Base-by-base conservation (phyloP, 2,888 invertebrate genomes). In the Deilephila elpenor region DNA sequence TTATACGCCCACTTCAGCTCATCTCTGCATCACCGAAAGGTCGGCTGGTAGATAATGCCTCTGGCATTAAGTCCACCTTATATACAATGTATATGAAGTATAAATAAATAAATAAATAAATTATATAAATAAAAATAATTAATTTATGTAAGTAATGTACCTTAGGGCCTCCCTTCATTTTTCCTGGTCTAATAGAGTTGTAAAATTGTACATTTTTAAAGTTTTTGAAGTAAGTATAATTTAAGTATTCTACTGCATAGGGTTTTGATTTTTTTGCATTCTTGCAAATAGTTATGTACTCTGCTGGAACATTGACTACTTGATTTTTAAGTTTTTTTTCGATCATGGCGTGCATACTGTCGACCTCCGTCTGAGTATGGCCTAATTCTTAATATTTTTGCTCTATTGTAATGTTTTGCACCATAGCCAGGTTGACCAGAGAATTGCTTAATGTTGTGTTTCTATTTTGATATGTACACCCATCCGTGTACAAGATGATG, bases 311-410 rank as follows among this genome's bases (percentile, higher is more conserved):
- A 60, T 60, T 60, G 11, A 60, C 29, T 3, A 25, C 25, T 60
- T 60, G 25, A 56, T 74, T 71, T 77, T 75, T 77, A 25, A 25
- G 25, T 25, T 75, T 74, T 67, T 74, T 74, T 72, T 78, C 78
- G 53, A 77, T 79, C 59, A 75, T 67, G 11, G 76, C 74, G 59
- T 79, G 79, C 74, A 80, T 76, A 37, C 73, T 74, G 71, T 78
- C 78, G 14, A 75, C 75, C 71, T 79, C 79, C 78, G 78, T 81
- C 70, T 79, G 79, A 19, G 78, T 79, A 72, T 80, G 80, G 59
- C 80, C 80, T 71, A 77, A 75, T 44, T 80, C 77, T 62, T 78
- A 73, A 74, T 67, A 74, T 59, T 76, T 78, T 77, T 79, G 80
- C 56, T 73, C 74, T 14, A 79, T 76, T 3, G 64, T 71, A 61